A percentile compares a stretch with the other conserved stretches of the same genome.
phyloP scores from a whole-genome alignment of 2,888 invertebrate genomes.

The Zygogramma bicolorata region DNA sequence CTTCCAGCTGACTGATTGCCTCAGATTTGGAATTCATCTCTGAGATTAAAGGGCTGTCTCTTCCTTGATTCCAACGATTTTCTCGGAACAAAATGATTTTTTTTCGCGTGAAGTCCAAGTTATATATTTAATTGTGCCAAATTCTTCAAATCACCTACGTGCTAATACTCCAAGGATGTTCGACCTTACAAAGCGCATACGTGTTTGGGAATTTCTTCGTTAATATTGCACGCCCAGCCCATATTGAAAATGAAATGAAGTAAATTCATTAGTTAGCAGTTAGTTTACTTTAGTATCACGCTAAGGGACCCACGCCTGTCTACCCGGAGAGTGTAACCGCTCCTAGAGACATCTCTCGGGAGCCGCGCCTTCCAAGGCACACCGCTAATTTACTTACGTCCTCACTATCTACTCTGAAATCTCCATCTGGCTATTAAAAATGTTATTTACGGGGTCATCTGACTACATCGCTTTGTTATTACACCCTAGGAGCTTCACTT shows the following conservation, averaged over 20 bases:
- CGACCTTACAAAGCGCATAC: background rate
- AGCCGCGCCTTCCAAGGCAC: conserved; percentile 61
- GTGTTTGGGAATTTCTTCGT: conserved; percentile 42
- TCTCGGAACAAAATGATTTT: too few relatives aligned
- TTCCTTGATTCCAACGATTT: too few relatives aligned
- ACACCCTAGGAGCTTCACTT: conserved; percentile 15
- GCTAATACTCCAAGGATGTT: background rate
- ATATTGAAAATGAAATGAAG: conserved; percentile 60
- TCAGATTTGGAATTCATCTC: too few relatives aligned
- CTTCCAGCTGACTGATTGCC: too few relatives aligned
- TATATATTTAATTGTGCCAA: too few relatives aligned
- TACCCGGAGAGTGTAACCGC: conserved; percentile 58
- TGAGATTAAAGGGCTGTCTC: too few relatives aligned
- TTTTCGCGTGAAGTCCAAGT: too few relatives aligned
- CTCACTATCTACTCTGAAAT: conserved; percentile 39
- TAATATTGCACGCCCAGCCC: conserved; percentile 53
- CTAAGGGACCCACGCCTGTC: conserved; percentile 65
- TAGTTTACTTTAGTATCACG: conserved; percentile 64
- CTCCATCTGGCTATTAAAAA: conserved; percentile 47
- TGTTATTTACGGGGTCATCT: conserved; percentile 48
- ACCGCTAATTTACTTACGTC: conserved; percentile 51
- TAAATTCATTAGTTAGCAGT: conserved; percentile 62
- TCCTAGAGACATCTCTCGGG: conserved; percentile 67
- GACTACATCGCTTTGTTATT: conserved; percentile 26
- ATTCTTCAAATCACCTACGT: too few relatives aligned